Conservation (phyloP, 1,140 invertebrate species). For the Antheraea mylitta region DNA sequence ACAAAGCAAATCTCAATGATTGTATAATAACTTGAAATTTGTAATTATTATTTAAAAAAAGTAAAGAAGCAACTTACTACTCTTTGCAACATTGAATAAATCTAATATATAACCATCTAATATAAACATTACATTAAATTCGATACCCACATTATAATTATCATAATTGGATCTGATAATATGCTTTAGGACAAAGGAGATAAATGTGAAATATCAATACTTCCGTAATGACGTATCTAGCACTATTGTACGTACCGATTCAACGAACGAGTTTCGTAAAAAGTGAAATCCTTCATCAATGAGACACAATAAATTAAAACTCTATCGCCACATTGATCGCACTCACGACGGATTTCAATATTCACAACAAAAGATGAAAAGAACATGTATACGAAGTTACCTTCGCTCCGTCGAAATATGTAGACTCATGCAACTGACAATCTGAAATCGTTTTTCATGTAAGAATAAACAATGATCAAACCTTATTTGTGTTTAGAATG, state of each 20-base stretch:
- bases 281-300: neutral
- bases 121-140: no score
- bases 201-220: neutral
- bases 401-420: constrained; percentile 52
- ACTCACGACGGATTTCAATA: constrained; percentile 32
- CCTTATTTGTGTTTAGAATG: neutral
- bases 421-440: constrained; percentile 57
- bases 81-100: no score
- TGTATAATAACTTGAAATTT: no score
- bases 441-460: neutral
- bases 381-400: constrained; percentile 32
- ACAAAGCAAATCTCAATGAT: no score
- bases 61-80: no score
- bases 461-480: constrained; percentile 1
- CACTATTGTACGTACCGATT: neutral
- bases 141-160: neutral
- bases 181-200: neutral
- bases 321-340: neutral
- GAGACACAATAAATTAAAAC: neutral
- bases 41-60: no score
- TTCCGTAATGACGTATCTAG: neutral
- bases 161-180: neutral
- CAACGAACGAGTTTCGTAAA: neutral
- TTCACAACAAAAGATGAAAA: constrained; percentile 54
- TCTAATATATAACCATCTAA: no score